phyloP scores from a whole-genome alignment of 2,113 vertebrate species.

The Pedionomus torquatus region DNA sequence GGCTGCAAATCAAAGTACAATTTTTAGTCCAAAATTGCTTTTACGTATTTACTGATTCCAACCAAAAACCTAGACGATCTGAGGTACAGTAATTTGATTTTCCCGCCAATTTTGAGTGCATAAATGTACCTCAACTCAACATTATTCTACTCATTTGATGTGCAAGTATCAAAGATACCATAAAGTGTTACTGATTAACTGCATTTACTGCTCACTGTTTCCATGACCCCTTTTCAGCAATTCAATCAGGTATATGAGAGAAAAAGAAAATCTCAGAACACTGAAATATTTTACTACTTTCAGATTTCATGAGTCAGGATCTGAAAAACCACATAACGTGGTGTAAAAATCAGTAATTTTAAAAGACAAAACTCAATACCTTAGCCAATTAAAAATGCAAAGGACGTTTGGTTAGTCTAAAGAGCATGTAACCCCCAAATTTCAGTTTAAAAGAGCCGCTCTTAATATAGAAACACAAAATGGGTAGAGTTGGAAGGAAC shows the following conservation, averaged over 20 bases:
- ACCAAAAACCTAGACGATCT: neutral
- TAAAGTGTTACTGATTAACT: constrained; percentile 32
- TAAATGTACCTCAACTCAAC: neutral
- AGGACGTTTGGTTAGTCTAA: neutral
- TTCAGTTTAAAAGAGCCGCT: neutral
- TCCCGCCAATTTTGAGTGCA: neutral
- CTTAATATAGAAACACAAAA: neutral
- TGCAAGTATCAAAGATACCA: constrained; percentile 16
- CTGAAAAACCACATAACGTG: neutral
- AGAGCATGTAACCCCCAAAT: neutral
- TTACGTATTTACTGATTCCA: neutral
- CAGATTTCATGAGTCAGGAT: neutral
- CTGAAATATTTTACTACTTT: neutral
- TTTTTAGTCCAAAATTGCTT: neutral
- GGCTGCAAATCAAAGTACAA: neutral
- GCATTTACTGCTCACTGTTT: neutral
- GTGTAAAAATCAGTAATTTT: neutral
- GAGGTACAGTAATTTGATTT: neutral
- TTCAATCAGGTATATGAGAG: neutral
- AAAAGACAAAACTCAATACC: neutral
- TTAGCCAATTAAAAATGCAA: neutral
- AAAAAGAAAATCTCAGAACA: neutral
- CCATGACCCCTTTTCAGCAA: neutral
- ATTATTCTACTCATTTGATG: neutral
- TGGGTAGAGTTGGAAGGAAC: too few relatives aligned